Evolutionary conservation across 2,888 invertebrate genomes (phyloP).

Genomic region (Conus canariensis): DNA sequence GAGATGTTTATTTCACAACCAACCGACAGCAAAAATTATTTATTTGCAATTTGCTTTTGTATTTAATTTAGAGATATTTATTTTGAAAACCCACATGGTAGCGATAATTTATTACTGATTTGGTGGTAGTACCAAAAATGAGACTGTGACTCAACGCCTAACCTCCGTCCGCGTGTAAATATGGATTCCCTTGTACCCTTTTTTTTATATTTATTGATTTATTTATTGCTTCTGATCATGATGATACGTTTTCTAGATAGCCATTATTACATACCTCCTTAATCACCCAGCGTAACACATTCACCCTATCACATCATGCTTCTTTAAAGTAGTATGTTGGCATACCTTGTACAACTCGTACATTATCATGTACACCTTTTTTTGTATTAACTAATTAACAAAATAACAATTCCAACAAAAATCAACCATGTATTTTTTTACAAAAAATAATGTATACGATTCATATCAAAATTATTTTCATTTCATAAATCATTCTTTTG

Average conservation of each 20-base stretch:
- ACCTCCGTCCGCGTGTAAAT: constrained; percentile 36
- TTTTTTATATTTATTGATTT: constrained; percentile 35
- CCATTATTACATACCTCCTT: background rate
- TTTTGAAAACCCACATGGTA: constrained; percentile 8
- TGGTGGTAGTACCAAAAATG: background rate
- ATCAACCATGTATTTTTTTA: background rate
- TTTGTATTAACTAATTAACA: background rate
- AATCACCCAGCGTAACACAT: background rate
- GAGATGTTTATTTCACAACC: background rate
- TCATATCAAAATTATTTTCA: constrained; percentile 26
- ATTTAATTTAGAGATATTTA: background rate
- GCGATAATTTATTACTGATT: constrained; percentile 30
- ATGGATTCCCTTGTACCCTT: background rate
- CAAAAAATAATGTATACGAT: background rate
- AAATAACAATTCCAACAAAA: background rate
- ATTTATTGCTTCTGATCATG: constrained; percentile 18
- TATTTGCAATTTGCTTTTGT: background rate
- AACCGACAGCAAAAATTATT: background rate
- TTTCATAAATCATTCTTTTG: constrained; percentile 21
- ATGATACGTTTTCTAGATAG: background rate
- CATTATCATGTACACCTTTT: background rate
- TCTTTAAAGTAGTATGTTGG: background rate
- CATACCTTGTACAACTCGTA: background rate
- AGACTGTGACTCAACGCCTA: constrained; percentile 20
- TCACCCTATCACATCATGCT: background rate